Percentiles rank a stretch among this genome's conserved stretches.
phyloP scores from a whole-genome alignment of 2,113 vertebrate genomes.

The Otis tarda region DNA sequence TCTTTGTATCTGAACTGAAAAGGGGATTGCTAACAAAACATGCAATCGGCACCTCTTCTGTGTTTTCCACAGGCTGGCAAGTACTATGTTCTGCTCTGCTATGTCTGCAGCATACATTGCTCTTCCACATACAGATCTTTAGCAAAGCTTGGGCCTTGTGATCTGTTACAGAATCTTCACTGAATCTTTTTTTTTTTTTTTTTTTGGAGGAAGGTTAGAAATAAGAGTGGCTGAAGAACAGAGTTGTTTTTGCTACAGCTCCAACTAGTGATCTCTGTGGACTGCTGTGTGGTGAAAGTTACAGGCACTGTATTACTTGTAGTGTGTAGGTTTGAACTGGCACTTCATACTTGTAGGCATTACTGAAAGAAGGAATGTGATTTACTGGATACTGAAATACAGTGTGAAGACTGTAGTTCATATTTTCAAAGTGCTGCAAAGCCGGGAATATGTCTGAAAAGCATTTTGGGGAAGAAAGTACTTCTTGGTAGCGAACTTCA shows the following conservation, averaged over 20 bases:
- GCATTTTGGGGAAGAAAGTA: background rate
- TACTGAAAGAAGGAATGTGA: background rate
- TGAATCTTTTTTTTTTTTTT: background rate
- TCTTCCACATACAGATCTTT: background rate
- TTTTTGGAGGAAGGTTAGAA: background rate
- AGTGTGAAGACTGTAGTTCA: background rate
- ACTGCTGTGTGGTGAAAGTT: background rate
- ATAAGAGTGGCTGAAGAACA: background rate
- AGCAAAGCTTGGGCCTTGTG: background rate
- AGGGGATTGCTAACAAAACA: background rate
- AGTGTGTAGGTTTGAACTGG: background rate
- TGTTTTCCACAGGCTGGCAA: background rate
- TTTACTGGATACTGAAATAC: background rate
- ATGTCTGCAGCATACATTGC: background rate
- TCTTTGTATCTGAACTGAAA: background rate
- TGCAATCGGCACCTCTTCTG: rapidly evolving
- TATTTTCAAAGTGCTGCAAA: background rate
- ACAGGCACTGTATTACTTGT: background rate
- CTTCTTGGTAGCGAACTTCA: background rate
- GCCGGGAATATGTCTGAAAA: background rate
- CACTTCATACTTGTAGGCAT: background rate
- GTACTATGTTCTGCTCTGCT: background rate
- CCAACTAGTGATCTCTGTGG: background rate
- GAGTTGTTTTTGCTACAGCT: background rate
- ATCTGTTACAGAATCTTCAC: background rate